These are phyloP conservation scores for Spea hammondii DNA, from an alignment of 2,797 vertebrate genomes.

Conservation along the genomic window DNA sequence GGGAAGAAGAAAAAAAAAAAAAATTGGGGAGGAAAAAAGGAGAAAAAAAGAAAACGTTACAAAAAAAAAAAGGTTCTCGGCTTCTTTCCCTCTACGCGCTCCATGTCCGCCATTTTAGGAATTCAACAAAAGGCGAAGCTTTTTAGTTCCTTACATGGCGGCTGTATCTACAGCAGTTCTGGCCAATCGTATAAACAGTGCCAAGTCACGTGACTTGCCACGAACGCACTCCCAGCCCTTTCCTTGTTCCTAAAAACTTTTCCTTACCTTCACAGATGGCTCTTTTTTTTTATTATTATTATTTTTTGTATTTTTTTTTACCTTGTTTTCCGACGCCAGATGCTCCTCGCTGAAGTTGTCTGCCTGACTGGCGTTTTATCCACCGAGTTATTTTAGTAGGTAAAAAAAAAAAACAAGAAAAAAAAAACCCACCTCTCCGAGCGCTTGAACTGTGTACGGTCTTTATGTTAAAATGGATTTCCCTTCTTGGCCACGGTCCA, in stretches of 20 bases:
- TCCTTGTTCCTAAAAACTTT: slow-evolving; percentile 67
- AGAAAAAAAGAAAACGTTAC: slow-evolving; percentile 49
- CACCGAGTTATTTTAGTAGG: slow-evolving; percentile 80
- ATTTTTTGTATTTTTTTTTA: slow-evolving; percentile 43
- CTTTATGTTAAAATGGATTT: slow-evolving; percentile 91
- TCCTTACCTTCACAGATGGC: slow-evolving; percentile 66
- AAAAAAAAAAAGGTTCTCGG: slow-evolving; percentile 58
- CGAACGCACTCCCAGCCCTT: slow-evolving; percentile 79
- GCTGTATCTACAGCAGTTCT: slow-evolving; percentile 74
- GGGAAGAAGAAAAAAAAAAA: slow-evolving; percentile 23
- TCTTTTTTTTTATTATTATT: not conserved
- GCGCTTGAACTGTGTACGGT: slow-evolving; percentile 76
- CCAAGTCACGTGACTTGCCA: slow-evolving; percentile 82
- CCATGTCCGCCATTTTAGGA: slow-evolving; percentile 84
- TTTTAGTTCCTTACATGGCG: slow-evolving; percentile 86
- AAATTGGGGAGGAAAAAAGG: not conserved
- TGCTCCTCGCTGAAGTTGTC: slow-evolving; percentile 65
- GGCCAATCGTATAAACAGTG: slow-evolving; percentile 77
- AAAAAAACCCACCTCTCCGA: slow-evolving; percentile 63
- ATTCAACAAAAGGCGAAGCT: slow-evolving; percentile 73
- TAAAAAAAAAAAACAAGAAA: slow-evolving; percentile 61
- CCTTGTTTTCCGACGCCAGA: slow-evolving; percentile 68
- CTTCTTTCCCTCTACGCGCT: slow-evolving; percentile 65
- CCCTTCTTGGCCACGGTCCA: slow-evolving; percentile 85
- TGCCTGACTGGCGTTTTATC: slow-evolving; percentile 69